Evolutionary conservation across 2,888 invertebrate species (phyloP), one percentile per base, ranked within the genome.

Genomic region (Chaetogeoica ovagalla): DNA sequence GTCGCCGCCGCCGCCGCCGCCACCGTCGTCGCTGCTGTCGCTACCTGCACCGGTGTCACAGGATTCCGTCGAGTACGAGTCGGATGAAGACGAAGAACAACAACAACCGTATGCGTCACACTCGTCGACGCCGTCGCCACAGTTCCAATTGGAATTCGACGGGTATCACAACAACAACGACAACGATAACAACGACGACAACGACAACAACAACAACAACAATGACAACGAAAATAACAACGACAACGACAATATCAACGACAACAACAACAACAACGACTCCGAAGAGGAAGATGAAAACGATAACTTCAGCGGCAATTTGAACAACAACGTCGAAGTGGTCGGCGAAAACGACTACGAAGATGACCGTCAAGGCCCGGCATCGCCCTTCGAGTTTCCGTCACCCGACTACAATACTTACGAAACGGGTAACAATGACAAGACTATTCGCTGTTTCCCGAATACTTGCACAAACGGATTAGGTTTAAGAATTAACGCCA

Each of bases 381-480:
- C 39, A 39, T 23, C 43, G 3, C 19, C 8, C 57, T 75, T 81
- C 87, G 87, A 81, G 86, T 86, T 83, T 87, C 87, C 83, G 87
- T 81, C 86, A 86, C 84, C 82, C 85, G 43, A 43, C 66, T 66
- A 43, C 23, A 66, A 43, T 5, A 21, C 43, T 5, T 5, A 39
- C 23, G 66, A 65, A 37, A 43, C 57, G 13, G 75, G 66, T 75
- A 66, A 3, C 7, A 11, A 48, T 13, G 9, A 60, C 15, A 15
- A 13, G 23, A 13, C 8, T 21, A 15, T 13, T 1, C 59, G 21
- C 59, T 7, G 30, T 30, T 30, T 3, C 0, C 13, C 21, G 21
- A 23, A 8, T 5, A 15, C 23, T 1, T 21, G 9, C 59, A 5
- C 21, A 9, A 7, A 59, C 48, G 48, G 43, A 7, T 43, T 43